Base-by-base conservation (phyloP, 2,888 invertebrate species). In the Noctua pronuba region DNA sequence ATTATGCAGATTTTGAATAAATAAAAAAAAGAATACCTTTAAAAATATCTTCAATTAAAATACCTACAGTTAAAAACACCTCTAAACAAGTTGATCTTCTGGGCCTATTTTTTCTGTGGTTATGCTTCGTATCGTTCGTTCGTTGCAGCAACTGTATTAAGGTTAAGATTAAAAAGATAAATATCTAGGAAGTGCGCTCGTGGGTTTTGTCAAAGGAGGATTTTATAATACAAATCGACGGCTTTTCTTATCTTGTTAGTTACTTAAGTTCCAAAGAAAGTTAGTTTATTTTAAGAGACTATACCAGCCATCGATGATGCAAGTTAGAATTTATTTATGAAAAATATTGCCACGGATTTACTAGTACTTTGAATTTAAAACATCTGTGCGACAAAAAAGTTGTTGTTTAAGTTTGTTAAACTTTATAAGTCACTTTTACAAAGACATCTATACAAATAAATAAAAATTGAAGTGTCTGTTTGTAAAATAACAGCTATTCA, bases 111-210 rank as follows among this genome's bases (percentile, higher is more conserved):
- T 49, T 16, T 28, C 49, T 68, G 35, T 72, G 18, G 1, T 5
- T 28, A 1, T 10, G 41, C 31, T 71, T 52, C 28, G 52, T 28
- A 35, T 31, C 35, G 44, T 71, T 55, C 66, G 73, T 35, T 38
- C 60, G 60, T 28, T 70, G 70, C 73, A 67, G 44, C 49, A 24
- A 58, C 31, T 46, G 79, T 44, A 77, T 72, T n/a, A n/a, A n/a
- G n/a, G n/a, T n/a, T 78, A 73, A 65, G 79, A 65, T 24, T 69
- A 65, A 28, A 28, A 41, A 65, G 72, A 77, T 83, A 74, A 67
- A 66, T 83, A 81, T 83, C 68, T 68, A 38, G 72, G 35, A 18
- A 83, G 68, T n/a, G 35, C 11, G n/a, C 79, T 75, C 35, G 62
- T 35, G 35, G 10, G n/a, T 55, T 38, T 66, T 35, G 13, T 68